Evolutionary conservation across 2,113 vertebrate genomes (phyloP), one percentile per base, ranked within the genome.

Genomic region (Epinephelus lanceolatus): DNA sequence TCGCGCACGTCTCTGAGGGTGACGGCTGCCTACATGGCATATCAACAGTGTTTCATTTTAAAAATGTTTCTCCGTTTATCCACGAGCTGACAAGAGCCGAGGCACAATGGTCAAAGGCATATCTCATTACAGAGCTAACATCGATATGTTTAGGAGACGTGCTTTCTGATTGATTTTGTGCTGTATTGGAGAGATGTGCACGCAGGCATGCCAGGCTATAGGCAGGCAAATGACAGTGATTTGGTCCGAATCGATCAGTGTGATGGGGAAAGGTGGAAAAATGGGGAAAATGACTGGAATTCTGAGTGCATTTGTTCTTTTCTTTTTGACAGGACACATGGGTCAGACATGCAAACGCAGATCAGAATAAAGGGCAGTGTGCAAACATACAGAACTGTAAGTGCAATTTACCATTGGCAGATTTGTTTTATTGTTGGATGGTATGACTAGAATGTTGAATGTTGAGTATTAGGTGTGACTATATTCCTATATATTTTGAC

Each of bases 131-230:
- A 53, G 40, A 76, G 80, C 17, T 11, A 40, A 67, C 75, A 14
- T 78, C 62, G 61, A 21, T 82, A 84, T 76, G 68, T 70, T 86
- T 53, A 52, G 62, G 57, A 65, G 71, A 80, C 27, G 42, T 56
- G 63, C 49, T 57, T 57, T 68, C 55, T 42, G 45, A 85, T 87
- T 75, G 86, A 84, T 89, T 80, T 52, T 67, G 25, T 27, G 49
- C 80, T 45, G 53, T 14, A 63, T 13, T 71, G 33, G 67, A 72
- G 33, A 51, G 57, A 71, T 18, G 67, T 60, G 30, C 47, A 81
- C 71, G 53, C 33, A 53, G 56, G 27, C 9, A 56, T 33, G 6
- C 12, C 13, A 45, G 42, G 60, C 11, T 59, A 72, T 13, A 63
- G 37, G 70, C 45, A 71, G 37, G 37, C 55, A 53, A 60, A 45